These are phyloP conservation scores for Paedocypris micromegethes DNA, from an alignment of 2,797 vertebrate genomes.

Conservation along the genomic window DNA sequence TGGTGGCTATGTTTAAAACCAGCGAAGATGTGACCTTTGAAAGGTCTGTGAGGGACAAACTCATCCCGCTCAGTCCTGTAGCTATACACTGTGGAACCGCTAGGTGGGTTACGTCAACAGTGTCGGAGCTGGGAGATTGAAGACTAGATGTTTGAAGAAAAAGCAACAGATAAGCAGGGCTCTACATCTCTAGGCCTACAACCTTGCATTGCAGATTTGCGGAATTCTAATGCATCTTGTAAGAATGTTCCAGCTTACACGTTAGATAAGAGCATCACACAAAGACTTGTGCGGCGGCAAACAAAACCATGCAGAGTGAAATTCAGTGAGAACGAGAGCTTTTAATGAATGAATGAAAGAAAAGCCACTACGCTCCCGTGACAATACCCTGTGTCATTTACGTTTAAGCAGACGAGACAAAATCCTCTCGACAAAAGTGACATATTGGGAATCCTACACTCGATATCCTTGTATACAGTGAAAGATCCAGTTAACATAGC, in stretches of 20 bases:
- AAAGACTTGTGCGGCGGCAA: no score
- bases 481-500: constrained; percentile 45
- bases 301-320: neutral
- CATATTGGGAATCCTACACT: constrained; percentile 32
- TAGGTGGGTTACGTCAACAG: constrained; percentile 67
- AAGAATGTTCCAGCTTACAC: no score
- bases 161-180: no score
- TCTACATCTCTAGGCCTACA: no score
- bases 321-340: neutral
- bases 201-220: no score
- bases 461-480: constrained; percentile 30
- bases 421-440: constrained; percentile 29
- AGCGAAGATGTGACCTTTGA: constrained; percentile 72
- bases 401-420: constrained; percentile 17
- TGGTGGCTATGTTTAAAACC: constrained; percentile 64
- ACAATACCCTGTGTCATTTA: constrained; percentile 29
- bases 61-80: constrained; percentile 56
- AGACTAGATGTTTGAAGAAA: neutral
- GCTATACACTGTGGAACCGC: constrained; percentile 60
- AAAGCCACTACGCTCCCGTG: constrained; percentile 28
- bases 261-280: no score
- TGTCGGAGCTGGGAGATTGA: neutral
- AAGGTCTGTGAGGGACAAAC: constrained; percentile 61
- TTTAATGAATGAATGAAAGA: neutral
- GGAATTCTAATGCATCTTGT: no score